Percentiles rank a stretch among this genome's conserved stretches.
These are phyloP conservation scores for Aplochiton taeniatus DNA, from an alignment of 2,797 vertebrate genomes.

Conservation along the genomic window DNA sequence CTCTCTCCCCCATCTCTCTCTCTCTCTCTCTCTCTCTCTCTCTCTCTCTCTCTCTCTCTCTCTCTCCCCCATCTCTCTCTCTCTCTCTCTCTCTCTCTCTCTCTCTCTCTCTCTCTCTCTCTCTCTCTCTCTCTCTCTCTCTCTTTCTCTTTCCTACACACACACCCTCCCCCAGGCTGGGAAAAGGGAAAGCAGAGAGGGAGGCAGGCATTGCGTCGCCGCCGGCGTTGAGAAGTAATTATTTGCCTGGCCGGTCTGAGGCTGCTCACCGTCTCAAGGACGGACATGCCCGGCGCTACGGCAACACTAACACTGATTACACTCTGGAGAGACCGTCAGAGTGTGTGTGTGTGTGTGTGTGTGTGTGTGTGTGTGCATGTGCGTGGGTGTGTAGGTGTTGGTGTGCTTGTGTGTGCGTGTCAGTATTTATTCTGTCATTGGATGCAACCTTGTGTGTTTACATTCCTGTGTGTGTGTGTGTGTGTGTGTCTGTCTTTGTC, in stretches of 20 bases:
- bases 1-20: neutral
- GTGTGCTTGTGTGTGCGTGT: constrained; percentile 3
- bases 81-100: neutral
- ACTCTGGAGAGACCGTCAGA: neutral
- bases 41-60: constrained; percentile 11
- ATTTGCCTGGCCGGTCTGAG: constrained; percentile 70
- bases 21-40: constrained; percentile 6
- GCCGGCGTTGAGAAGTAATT: constrained; percentile 64
- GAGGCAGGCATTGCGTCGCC: constrained; percentile 10
- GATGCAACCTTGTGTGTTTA: neutral
- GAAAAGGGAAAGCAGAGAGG: neutral
- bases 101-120: neutral
- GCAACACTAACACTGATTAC: constrained; percentile 32
- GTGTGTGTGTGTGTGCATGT: constrained; percentile 12
- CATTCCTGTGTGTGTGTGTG: neutral
- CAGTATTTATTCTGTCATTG: neutral
- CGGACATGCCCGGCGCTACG: constrained; percentile 30
- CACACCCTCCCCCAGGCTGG: neutral
- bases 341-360: neutral
- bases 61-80: neutral
- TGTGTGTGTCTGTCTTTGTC: neutral
- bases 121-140: neutral
- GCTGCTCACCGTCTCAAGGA: constrained; percentile 64
- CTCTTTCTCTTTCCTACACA: neutral
- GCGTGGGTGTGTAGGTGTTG: constrained; percentile 24